Evolutionary conservation across 2,888 invertebrate species (phyloP).

Genomic region (Therioaphis trifolii): DNA sequence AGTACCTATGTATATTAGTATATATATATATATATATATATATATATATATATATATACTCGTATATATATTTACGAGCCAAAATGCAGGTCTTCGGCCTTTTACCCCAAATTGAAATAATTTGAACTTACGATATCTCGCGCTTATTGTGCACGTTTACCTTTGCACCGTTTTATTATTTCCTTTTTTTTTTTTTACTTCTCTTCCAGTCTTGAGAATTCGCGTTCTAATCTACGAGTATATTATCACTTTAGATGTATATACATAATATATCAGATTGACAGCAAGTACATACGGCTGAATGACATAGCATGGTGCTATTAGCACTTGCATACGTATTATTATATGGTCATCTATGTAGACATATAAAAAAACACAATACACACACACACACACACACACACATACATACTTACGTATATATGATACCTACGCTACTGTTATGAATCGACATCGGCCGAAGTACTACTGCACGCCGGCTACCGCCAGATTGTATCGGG

Average conservation of each 20-base stretch:
- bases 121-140: neutral
- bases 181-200: neutral
- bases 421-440: constrained; percentile 43
- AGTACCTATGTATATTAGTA: too few relatives aligned
- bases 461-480: neutral
- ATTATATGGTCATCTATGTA: neutral
- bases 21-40: too few relatives aligned
- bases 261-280: constrained; percentile 29
- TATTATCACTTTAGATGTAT: too few relatives aligned
- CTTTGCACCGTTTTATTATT: neutral
- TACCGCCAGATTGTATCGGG: constrained; percentile 24
- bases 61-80: neutral
- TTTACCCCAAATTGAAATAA: neutral
- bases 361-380: too few relatives aligned
- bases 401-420: too few relatives aligned
- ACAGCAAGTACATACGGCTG: constrained; percentile 21
- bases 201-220: neutral
- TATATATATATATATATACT: too few relatives aligned
- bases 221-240: too few relatives aligned
- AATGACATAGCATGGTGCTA: neutral
- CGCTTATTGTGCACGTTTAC: neutral
- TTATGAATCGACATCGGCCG: constrained; percentile 39
- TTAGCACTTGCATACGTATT: neutral
- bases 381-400: too few relatives aligned
- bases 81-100: neutral